Evolutionary conservation across 2,888 invertebrate genomes (phyloP).

Genomic region (Drosophila rubida): DNA sequence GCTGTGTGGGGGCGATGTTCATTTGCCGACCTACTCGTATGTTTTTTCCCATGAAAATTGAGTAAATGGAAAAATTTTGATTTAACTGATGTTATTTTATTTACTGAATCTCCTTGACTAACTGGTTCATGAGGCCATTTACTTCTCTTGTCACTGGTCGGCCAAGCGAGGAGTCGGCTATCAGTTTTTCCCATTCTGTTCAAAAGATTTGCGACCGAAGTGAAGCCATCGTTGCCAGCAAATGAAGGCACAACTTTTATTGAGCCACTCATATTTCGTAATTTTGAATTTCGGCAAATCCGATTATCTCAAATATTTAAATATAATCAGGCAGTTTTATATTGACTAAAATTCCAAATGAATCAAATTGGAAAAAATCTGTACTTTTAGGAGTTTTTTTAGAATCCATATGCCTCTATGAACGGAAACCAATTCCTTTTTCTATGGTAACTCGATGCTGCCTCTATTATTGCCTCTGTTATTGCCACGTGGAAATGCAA

Average conservation of each 20-base stretch:
- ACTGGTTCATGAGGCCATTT: too few relatives aligned
- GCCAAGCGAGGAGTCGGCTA: slow-evolving; percentile 33
- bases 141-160: background rate
- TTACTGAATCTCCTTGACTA: background rate
- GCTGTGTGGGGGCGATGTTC: too few relatives aligned
- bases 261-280: slow-evolving; percentile 20
- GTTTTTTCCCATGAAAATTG: slow-evolving; percentile 1
- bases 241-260: background rate
- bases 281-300: slow-evolving; percentile 35
- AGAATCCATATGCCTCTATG: too few relatives aligned
- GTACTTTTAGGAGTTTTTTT: background rate
- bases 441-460: too few relatives aligned
- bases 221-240: background rate
- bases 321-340: background rate
- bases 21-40: background rate
- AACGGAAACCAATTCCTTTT: too few relatives aligned
- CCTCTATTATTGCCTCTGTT: too few relatives aligned
- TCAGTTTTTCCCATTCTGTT: slow-evolving; percentile 22
- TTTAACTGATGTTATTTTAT: slow-evolving; percentile 6
- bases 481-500: too few relatives aligned
- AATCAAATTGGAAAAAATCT: background rate
- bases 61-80: slow-evolving; percentile 21
- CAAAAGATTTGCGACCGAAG: slow-evolving; percentile 19
- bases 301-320: background rate
- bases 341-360: background rate